phyloP scores from a whole-genome alignment of 1,140 invertebrate species.

The Cepaea nemoralis region DNA sequence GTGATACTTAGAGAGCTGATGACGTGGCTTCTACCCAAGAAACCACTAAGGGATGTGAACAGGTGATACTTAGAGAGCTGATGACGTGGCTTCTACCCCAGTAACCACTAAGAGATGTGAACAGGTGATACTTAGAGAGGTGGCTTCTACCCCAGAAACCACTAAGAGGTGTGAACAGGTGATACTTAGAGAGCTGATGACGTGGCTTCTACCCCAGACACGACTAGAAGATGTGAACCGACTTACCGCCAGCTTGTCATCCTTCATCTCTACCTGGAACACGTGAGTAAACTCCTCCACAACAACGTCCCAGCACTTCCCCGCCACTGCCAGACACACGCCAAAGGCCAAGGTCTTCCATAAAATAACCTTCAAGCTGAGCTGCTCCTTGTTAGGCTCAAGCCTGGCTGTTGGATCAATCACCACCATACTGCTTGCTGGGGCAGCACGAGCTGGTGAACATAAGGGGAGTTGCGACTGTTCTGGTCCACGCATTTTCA shows the following conservation, averaged over 20 bases:
- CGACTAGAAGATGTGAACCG: too few species aligned
- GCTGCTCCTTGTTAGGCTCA: not conserved
- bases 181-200: too few species aligned
- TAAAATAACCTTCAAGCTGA: slow-evolving; percentile 52
- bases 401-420: slow-evolving; percentile 26
- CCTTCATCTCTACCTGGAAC: slow-evolving; percentile 47
- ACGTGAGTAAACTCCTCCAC: slow-evolving; percentile 48
- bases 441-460: not conserved
- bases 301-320: slow-evolving; percentile 52
- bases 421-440: not conserved
- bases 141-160: too few species aligned
- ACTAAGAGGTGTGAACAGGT: too few species aligned
- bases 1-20: too few species aligned
- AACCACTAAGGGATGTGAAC: too few species aligned
- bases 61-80: too few species aligned
- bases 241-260: not conserved
- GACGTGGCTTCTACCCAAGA: too few species aligned
- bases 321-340: slow-evolving; percentile 49
- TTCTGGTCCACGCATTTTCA: slow-evolving; percentile 47
- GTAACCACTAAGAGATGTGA: too few species aligned
- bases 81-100: too few species aligned
- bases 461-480: not conserved
- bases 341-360: slow-evolving; percentile 56
- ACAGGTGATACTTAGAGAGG: too few species aligned
- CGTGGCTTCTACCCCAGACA: too few species aligned